Base-by-base conservation (phyloP, 2,113 vertebrate genomes). In the Lanius ludovicianus region DNA sequence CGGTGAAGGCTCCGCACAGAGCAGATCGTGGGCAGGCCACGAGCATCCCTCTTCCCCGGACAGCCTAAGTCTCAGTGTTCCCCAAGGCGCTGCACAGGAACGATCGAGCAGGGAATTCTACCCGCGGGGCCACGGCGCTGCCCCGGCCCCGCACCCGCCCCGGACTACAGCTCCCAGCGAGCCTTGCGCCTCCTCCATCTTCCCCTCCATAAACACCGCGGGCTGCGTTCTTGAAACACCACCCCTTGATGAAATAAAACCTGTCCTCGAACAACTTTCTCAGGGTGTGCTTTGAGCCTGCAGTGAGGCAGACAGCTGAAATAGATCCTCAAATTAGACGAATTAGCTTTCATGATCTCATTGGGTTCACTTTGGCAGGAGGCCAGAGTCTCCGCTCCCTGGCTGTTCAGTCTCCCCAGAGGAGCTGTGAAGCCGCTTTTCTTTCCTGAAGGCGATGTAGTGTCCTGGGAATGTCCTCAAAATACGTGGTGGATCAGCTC, bases 121-220 rank as follows among this genome's bases (percentile, higher is more conserved):
- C 7, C 62, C 7, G 22, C 7, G 2, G 10, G 11, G 7, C 23
- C 35, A 6, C 1, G 4, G 7, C 31, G 2, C n/a, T 0, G 6
- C 2, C 11, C 5, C 5, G 1, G 6, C 3, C 11, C 6, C 5
- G 1, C 16, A 9, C 69, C 11, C 12, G 10, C 19, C 15, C 9
- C 16, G 28, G 41, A 81, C 96, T 96, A 93, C 95, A 93, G 27
- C 52, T 87, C 90, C 95, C 93, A 68, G 69, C 27, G 17, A n/a
- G 65, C 87, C n/a, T 14, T 24, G 71, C 65, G 37, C 30, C 39
- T 35, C 78, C 70, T 35, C 92, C 96, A 94, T 95, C 37, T 87
- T 39, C 9, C 14, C 14, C 2, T 9, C 7, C 31, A 1, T 9
- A 1, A 5, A 4, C 2, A 1, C 2, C 0, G 24, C 3, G 6